Conservation (phyloP, 2,888 invertebrate genomes). For the Eupithecia exiguata region DNA sequence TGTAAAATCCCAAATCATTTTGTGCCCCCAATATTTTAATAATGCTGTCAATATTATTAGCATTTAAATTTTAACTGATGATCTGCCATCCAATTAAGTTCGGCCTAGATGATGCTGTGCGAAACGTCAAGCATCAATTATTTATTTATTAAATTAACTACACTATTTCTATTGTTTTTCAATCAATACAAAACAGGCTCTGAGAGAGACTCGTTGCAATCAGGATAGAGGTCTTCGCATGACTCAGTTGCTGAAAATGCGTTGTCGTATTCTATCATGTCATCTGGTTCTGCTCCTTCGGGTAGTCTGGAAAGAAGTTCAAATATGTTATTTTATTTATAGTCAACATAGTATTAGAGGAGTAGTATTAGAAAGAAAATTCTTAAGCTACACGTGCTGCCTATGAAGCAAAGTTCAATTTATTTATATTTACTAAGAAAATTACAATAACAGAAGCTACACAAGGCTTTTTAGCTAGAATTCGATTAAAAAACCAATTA, state of each 20-base stretch:
- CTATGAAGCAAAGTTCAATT: no score
- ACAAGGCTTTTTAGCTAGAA: not conserved
- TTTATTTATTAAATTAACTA: not conserved
- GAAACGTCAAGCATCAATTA: not conserved
- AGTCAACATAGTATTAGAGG: not conserved
- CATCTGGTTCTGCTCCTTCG: constrained; percentile 52
- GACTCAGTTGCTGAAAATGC: constrained; percentile 58
- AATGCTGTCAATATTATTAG: not conserved
- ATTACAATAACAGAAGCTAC: not conserved
- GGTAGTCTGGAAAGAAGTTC: constrained; percentile 62
- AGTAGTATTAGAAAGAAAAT: not conserved
- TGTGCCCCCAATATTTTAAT: not conserved
- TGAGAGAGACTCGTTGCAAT: constrained; percentile 54
- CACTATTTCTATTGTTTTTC: not conserved
- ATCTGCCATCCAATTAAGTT: not conserved
- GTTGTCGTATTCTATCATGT: constrained; percentile 62
- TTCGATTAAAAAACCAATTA: not conserved
- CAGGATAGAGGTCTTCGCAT: constrained; percentile 69
- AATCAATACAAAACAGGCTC: constrained; percentile 26
- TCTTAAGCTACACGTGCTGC: not conserved
- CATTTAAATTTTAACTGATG: not conserved
- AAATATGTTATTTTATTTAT: not conserved
- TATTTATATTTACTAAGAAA: no score
- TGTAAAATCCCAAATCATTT: not conserved
- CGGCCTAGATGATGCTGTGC: not conserved